Conservation (phyloP, 2,113 vertebrate species). For the Pionites leucogaster region DNA sequence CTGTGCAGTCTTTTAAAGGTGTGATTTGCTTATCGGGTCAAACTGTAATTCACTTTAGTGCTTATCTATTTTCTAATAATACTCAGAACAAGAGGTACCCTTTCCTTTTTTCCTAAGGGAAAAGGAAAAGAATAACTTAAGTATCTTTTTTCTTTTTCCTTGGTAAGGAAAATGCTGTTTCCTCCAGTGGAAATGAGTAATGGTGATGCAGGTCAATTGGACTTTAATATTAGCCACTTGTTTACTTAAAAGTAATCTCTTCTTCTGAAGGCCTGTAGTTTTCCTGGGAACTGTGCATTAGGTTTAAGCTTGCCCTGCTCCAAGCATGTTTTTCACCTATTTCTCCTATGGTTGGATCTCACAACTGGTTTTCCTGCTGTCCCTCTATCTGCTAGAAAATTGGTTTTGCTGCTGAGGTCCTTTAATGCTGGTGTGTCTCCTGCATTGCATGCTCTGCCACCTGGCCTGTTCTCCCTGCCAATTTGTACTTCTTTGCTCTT, state of each 20-base stretch:
- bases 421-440: neutral
- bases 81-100: neutral
- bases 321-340: neutral
- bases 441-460: neutral
- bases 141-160: neutral
- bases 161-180: conserved; percentile 27
- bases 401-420: neutral
- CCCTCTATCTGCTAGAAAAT: neutral
- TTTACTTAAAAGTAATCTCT: neutral
- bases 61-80: conserved; percentile 7
- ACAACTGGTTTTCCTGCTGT: neutral
- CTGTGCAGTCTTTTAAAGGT: neutral
- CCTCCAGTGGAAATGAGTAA: conserved; percentile 26
- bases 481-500: neutral
- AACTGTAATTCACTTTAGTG: neutral
- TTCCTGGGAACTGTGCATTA: neutral
- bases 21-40: neutral
- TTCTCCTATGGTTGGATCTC: neutral
- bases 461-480: neutral
- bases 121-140: neutral
- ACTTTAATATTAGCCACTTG: neutral
- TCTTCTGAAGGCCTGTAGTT: neutral
- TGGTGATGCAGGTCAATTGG: conserved; percentile 6
- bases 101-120: neutral
- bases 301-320: neutral